phyloP scores from a whole-genome alignment of 2,888 invertebrate genomes.

The Ischnus inquisitorius region DNA sequence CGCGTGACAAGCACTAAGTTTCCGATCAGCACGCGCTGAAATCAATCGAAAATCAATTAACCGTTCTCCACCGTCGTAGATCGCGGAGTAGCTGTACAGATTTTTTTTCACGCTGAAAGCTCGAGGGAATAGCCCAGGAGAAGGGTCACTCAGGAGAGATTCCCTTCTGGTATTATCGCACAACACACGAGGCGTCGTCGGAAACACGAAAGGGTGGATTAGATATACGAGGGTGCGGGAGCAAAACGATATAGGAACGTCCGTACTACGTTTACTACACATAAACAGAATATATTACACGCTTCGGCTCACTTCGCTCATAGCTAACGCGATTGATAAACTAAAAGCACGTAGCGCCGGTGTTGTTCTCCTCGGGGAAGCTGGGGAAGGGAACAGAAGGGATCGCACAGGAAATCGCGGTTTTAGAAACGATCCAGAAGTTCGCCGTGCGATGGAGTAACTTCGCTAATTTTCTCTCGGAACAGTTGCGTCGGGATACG shows the following conservation, averaged over 20 bases:
- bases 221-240: conserved; percentile 12
- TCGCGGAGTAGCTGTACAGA: not conserved
- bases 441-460: conserved; percentile 19
- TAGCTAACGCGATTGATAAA: conserved; percentile 34
- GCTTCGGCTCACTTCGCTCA: not conserved
- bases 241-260: not conserved
- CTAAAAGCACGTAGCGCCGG: not conserved
- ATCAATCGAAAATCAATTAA: conserved; percentile 26
- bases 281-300: conserved; percentile 25
- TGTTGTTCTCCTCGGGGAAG: too few species aligned
- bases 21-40: not conserved
- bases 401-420: conserved; percentile 36
- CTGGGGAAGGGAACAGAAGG: not conserved
- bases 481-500: conserved; percentile 26
- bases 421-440: conserved; percentile 39
- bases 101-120: conserved; percentile 5
- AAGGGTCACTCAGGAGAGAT: conserved; percentile 18
- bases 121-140: not conserved
- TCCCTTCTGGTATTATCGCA: conserved; percentile 16
- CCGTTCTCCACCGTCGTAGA: not conserved
- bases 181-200: not conserved
- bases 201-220: conserved; percentile 37
- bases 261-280: not conserved
- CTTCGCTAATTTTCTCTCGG: conserved; percentile 48
- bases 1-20: too few species aligned